phyloP scores from a whole-genome alignment of 1,140 invertebrate genomes.

The Armadillidium nasatum region DNA sequence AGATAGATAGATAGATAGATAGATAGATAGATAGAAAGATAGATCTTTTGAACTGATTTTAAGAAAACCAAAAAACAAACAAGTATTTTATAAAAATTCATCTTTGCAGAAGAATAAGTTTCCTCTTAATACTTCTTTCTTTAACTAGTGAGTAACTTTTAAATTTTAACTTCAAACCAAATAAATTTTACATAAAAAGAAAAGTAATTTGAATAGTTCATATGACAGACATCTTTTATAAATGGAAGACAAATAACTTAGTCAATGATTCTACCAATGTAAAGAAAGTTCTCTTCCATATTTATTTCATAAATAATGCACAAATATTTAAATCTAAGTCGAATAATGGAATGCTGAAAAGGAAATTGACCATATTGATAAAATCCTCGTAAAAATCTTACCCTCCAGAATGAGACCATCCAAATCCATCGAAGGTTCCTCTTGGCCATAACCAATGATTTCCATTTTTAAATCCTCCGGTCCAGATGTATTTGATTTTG shows the following conservation, averaged over 20 bases:
- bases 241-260: background rate
- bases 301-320: no score
- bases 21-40: no score
- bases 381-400: no score
- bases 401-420: slow-evolving; percentile 36
- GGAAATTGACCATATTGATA: background rate
- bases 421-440: slow-evolving; percentile 5
- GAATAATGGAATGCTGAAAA: background rate
- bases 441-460: slow-evolving; percentile 22
- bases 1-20: no score
- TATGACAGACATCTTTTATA: background rate
- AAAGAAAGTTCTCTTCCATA: background rate
- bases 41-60: no score
- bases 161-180: background rate
- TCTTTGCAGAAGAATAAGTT: background rate
- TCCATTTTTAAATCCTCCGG: background rate
- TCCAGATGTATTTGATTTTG: slow-evolving; percentile 23
- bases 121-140: background rate
- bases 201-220: no score
- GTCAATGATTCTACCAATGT: background rate
- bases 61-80: no score
- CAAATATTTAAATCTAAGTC: background rate
- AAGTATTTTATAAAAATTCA: background rate
- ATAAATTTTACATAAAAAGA: no score
- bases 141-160: background rate